Evolutionary conservation across 2,888 invertebrate genomes (phyloP), one percentile per base, ranked within the genome.

Genomic region (Eupithecia exiguata): DNA sequence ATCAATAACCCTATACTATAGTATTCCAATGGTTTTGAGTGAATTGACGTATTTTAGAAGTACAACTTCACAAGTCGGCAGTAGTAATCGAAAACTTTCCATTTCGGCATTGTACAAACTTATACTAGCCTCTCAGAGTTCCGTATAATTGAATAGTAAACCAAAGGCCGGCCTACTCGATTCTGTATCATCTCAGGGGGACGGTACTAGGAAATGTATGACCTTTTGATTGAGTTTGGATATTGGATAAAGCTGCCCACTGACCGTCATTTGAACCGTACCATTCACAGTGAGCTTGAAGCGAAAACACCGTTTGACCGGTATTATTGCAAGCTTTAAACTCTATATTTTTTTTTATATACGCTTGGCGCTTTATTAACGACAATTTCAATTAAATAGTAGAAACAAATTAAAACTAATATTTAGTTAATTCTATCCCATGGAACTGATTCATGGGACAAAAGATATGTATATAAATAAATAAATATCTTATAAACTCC

Each of bases 201-300:
- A 3, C 9, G 9, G 25, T 30, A 16, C 62, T 18, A 16, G 35
- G 62, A 62, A 62, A 62, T 62, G 62, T 62, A 35, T 62, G 62
- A 62, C 16, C 62, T 35, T 30, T 62, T 62, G 62, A 62, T 62
- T 62, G 35, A 35, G 62, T 62, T 62, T 35, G 18, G 35, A 35
- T 30, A 18, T 35, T 35, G 62, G 62, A 35, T 35, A 62, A 30
- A 35, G 62, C 35, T 5, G 16, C 7, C 35, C 0, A 62, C 62
- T 35, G 58, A 53, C 21, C 53, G 53, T 53, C 21, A 53, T 21
- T 53, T 53, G 10, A 21, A 9, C 53, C 53, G 53, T 21, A 53
- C 9, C 7, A 21, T 21, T 53, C 10, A 5, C 12, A 25, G 2
- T 30, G 3, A 14, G 30, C 4, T 53, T 53, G n/a, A 21, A 21